These are phyloP conservation scores for Callospermophilus lateralis DNA, from an alignment of 2,113 vertebrate genomes.

Conservation along the genomic window DNA sequence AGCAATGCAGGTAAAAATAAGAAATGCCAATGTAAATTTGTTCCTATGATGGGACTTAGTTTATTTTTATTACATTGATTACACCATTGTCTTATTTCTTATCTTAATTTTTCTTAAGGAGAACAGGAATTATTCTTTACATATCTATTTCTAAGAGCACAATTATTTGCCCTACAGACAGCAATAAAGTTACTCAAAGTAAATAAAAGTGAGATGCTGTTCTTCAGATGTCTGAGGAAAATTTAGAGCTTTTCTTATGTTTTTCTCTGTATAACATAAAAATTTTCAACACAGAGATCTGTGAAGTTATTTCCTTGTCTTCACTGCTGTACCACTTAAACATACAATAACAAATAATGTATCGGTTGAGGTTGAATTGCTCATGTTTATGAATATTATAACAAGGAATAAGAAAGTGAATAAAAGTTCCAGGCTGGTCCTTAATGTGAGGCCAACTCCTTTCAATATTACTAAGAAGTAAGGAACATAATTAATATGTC, in stretches of 20 bases:
- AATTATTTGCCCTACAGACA: background rate
- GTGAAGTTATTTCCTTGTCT: background rate
- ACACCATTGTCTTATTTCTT: conserved; percentile 1
- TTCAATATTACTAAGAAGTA: conserved; percentile 53
- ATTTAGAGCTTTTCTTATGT: background rate
- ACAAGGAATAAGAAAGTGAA: conserved; percentile 60
- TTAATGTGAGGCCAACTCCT: background rate
- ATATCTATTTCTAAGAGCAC: background rate
- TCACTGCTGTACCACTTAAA: background rate
- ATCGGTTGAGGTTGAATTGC: background rate
- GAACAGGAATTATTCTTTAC: background rate
- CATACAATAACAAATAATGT: background rate
- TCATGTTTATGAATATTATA: background rate
- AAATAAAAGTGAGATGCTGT: background rate
- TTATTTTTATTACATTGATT: conserved; percentile 48
- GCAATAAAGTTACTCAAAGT: conserved; percentile 2
- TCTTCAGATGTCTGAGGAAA: background rate
- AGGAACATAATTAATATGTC: conserved; percentile 64
- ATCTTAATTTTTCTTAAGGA: conserved; percentile 48
- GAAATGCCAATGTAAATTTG: conserved; percentile 32
- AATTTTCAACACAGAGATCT: background rate
- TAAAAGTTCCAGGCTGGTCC: background rate
- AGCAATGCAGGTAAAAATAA: background rate
- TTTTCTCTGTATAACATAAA: background rate
- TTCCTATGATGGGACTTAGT: background rate